Evolutionary conservation across 2,113 vertebrate genomes (phyloP), one percentile per base, ranked within the genome.

Genomic region (Columbina picui): DNA sequence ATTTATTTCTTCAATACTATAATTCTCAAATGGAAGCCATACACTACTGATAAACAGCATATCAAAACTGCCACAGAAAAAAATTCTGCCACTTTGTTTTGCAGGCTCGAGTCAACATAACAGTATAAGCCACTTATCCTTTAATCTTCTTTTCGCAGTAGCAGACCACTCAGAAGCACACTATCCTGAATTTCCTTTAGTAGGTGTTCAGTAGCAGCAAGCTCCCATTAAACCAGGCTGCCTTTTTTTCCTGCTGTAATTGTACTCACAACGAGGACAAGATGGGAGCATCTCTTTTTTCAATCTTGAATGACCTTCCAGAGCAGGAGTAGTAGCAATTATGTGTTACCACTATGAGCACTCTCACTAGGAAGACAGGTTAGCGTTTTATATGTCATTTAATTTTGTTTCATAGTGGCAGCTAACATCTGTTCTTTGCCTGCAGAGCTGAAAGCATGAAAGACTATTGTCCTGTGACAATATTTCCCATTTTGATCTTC

Each of bases 121-220:
- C 85, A 88, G n/a, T 1, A 64, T 78, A 86, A 96, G 47, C 85
- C 94, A 96, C 83, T 97, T 90, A 94, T 94, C 93, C 94, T 94
- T 96, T 96, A 94, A 96, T 97, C 93, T 96, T 65, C 93, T 93
- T 96, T 96, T 86, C 94, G 71, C 21, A 38, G 75, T 29, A 78
- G 68, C 75, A 91, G 92, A 96, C 83, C 41, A 49, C 82, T 93
- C 82, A 52, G 69, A 70, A 90, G 56, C 20, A 17, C 30, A 88
- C 69, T 70, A 93, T 67, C 60, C 85, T 21, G 60, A 56, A 81
- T 90, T 95, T 94, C 79, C 69, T 71, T 36, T 25, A 3, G 21
- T 63, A 63, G 81, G 74, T 92, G 76, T 45, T 83, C 13, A 3
- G 94, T 15, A 88, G 71, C 96, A 95, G 91, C 92, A 83, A 91